These are phyloP conservation scores for Fragum fragum DNA, from an alignment of 2,888 invertebrate genomes.

Conservation along the genomic window DNA sequence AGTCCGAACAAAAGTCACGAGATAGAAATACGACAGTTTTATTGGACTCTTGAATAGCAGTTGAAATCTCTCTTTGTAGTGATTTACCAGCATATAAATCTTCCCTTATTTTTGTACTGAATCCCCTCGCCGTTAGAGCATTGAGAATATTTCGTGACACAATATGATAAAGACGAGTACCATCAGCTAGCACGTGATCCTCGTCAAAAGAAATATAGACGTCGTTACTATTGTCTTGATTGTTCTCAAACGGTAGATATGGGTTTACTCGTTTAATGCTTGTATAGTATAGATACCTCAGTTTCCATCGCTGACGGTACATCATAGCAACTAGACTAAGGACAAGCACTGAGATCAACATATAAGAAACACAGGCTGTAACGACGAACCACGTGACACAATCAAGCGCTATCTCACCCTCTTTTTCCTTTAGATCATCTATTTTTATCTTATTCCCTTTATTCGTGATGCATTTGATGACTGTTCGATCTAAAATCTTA, in stretches of 20 bases:
- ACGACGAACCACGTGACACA: conserved; percentile 43
- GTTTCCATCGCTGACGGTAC: conserved; percentile 48
- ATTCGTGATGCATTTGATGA: conserved; percentile 8
- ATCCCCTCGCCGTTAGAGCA: conserved; percentile 11
- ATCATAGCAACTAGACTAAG: conserved; percentile 29
- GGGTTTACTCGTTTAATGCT: conserved; percentile 42
- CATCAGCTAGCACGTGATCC: conserved; percentile 7
- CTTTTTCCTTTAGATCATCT: background rate
- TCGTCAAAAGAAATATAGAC: conserved; percentile 48
- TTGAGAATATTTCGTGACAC: conserved; percentile 23
- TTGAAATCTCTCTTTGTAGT: conserved; percentile 33
- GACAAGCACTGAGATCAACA: conserved; percentile 18
- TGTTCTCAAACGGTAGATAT: conserved; percentile 22
- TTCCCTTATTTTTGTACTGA: conserved; percentile 31
- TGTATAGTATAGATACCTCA: conserved; percentile 43
- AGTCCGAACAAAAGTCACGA: conserved; percentile 37
- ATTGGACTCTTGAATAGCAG: conserved; percentile 24
- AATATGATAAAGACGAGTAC: conserved; percentile 4
- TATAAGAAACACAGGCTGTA: conserved; percentile 28
- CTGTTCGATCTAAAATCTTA: background rate
- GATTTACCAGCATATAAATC: conserved; percentile 27
- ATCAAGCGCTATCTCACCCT: conserved; percentile 16
- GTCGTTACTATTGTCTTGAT: conserved; percentile 13
- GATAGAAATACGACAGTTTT: conserved; percentile 51
- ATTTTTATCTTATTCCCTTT: conserved; percentile 20